phyloP scores from a whole-genome alignment of 2,797 vertebrate species.

The Dallia pectoralis region DNA sequence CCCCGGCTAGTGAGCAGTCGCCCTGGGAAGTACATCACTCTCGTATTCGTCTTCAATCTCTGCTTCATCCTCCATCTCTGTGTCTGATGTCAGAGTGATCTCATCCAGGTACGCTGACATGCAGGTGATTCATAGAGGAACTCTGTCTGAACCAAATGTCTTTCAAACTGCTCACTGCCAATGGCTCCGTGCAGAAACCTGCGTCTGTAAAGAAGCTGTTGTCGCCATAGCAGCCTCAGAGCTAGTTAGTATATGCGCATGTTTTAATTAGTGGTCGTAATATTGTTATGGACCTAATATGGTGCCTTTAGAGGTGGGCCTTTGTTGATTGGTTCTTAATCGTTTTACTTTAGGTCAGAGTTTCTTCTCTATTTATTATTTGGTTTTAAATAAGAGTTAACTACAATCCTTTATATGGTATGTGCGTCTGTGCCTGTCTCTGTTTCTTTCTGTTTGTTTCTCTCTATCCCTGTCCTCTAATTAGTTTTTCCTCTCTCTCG shows the following conservation, averaged over 20 bases:
- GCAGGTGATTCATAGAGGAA: background rate
- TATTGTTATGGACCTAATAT: background rate
- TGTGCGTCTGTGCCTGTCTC: background rate
- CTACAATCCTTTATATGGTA: constrained; percentile 7
- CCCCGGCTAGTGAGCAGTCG: constrained; percentile 51
- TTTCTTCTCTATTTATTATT: background rate
- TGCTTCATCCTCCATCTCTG: constrained; percentile 43
- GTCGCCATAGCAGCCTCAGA: background rate
- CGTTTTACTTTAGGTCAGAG: background rate
- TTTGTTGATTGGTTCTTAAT: background rate
- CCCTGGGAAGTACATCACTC: constrained; percentile 41
- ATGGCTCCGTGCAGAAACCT: background rate
- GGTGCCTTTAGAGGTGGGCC: no score
- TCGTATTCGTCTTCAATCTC: background rate
- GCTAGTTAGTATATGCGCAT: background rate
- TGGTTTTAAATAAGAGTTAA: background rate
- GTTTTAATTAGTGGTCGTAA: background rate
- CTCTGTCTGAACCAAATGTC: background rate
- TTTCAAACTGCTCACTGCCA: background rate
- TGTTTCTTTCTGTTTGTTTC: constrained; percentile 37
- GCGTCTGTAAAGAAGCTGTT: background rate
- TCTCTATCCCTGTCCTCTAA: constrained; percentile 47
- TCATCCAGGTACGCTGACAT: constrained; percentile 1
- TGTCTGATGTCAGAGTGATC: constrained; percentile 8
- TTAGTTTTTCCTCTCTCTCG: background rate